These are phyloP conservation scores for Tympanoctomys barrerae DNA, from an alignment of 2,797 vertebrate species.

Conservation along the genomic window DNA sequence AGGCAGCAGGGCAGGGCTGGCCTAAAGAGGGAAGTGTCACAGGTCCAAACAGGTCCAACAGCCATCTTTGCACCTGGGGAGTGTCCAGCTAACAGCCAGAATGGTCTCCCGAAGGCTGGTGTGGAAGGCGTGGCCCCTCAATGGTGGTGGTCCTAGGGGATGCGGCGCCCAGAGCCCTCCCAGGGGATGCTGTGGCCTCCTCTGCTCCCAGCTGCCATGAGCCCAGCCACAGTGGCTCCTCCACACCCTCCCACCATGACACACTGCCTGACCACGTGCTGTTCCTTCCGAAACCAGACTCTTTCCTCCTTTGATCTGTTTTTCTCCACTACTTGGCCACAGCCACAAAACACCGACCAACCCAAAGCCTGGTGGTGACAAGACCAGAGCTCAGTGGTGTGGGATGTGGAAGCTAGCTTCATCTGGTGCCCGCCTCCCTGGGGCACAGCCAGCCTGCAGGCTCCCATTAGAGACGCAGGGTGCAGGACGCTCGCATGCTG, in stretches of 20 bases:
- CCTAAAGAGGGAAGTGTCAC: accelerated
- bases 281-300: neutral
- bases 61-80: accelerated
- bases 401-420: no score
- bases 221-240: neutral
- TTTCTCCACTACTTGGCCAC: neutral
- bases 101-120: neutral
- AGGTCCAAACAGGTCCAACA: neutral
- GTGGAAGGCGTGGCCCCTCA: neutral
- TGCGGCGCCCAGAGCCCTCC: neutral
- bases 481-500: neutral
- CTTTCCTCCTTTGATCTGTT: neutral
- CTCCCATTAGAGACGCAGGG: neutral
- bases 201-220: neutral
- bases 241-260: neutral
- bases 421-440: accelerated
- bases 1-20: neutral
- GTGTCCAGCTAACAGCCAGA: neutral
- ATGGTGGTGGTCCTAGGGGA: neutral
- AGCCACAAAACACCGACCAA: neutral
- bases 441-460: no score
- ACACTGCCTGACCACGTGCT: neutral
- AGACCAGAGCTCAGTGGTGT: accelerated
- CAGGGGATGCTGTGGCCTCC: neutral
- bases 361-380: no score